Percentiles rank a stretch among this genome's conserved stretches.
These are phyloP conservation scores for Myotis daubentonii DNA, from an alignment of 2,797 vertebrate genomes.

Conservation along the genomic window DNA sequence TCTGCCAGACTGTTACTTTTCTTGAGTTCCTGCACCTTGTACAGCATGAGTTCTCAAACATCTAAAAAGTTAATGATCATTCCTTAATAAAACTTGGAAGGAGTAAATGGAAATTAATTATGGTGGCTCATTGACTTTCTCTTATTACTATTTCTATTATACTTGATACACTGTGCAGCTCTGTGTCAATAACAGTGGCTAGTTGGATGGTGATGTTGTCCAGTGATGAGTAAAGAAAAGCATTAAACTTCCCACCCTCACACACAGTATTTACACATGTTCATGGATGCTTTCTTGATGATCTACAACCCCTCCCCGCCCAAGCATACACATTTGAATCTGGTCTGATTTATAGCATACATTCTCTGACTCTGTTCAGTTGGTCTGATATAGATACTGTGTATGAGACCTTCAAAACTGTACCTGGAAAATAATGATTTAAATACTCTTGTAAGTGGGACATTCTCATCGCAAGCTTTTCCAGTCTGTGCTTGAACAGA, in stretches of 20 bases:
- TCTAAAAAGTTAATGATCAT: background rate
- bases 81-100: background rate
- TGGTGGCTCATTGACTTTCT: background rate
- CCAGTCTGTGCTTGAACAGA: background rate
- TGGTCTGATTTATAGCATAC: background rate
- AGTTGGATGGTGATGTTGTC: background rate
- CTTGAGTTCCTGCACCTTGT: background rate
- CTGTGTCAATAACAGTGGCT: background rate
- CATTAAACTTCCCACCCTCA: background rate
- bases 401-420: background rate
- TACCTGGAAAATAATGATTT: background rate
- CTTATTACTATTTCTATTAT: background rate
- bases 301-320: background rate
- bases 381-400: constrained; percentile 2
- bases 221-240: background rate
- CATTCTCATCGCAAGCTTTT: background rate
- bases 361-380: constrained; percentile 1
- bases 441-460: background rate
- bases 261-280: background rate
- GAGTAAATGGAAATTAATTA: background rate
- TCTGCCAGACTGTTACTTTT: background rate
- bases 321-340: background rate
- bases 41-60: background rate
- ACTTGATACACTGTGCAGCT: background rate
- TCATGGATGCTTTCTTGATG: background rate